Evolutionary conservation across 1,140 invertebrate species (phyloP).

Genomic region (Nasonia giraulti): DNA sequence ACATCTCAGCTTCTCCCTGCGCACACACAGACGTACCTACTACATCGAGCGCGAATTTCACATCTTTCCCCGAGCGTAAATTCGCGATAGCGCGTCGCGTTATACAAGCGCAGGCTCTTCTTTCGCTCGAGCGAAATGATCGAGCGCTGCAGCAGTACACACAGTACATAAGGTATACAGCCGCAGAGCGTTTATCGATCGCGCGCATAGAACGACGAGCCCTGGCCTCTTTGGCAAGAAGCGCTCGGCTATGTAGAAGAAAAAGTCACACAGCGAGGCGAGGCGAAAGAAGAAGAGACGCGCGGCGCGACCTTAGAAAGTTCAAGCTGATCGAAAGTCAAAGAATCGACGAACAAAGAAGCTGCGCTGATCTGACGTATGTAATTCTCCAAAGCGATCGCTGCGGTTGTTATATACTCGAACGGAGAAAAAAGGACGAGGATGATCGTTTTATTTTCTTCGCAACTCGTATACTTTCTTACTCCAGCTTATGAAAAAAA

Average conservation of each 20-base stretch:
- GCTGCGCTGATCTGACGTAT: background rate
- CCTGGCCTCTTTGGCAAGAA: constrained; percentile 23
- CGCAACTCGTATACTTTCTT: too few species aligned
- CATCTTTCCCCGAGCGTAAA: background rate
- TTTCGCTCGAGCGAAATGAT: constrained; percentile 1
- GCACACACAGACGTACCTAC: background rate
- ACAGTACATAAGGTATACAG: background rate
- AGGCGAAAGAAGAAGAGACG: constrained; percentile 16
- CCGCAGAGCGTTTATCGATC: background rate
- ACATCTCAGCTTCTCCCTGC: too few species aligned
- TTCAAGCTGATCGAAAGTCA: constrained; percentile 45
- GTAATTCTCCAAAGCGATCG: background rate
- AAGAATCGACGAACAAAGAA: constrained; percentile 46
- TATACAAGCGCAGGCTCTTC: background rate
- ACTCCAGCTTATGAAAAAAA: too few species aligned
- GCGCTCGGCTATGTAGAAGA: background rate
- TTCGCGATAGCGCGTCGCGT: background rate
- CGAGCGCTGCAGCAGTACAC: background rate
- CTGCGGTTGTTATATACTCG: too few species aligned
- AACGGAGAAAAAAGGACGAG: too few species aligned
- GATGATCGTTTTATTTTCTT: too few species aligned
- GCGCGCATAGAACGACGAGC: background rate
- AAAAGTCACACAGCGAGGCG: background rate
- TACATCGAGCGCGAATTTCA: background rate
- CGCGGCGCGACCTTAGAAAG: constrained; percentile 36